Percentiles rank a stretch among this genome's conserved stretches.
These are phyloP conservation scores for Prenolepis imparis DNA, from an alignment of 2,888 invertebrate species.

Conservation along the genomic window DNA sequence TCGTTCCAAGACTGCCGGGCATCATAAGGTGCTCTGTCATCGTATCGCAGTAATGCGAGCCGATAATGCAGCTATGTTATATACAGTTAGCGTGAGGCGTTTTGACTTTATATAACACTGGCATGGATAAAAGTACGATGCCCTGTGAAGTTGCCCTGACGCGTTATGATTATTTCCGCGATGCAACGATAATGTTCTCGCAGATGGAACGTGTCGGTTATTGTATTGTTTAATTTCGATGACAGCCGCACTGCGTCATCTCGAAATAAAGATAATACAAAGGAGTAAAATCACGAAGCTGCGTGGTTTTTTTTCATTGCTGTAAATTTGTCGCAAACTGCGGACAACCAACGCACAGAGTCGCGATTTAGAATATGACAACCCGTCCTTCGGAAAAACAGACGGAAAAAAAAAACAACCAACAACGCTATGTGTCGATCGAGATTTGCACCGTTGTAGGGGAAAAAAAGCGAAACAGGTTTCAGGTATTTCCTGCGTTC, in stretches of 20 bases:
- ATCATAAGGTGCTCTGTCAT: constrained; percentile 47
- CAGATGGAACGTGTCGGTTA: neutral
- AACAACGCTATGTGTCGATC: constrained; percentile 6
- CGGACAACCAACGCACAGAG: neutral
- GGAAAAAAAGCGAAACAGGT: constrained; percentile 33
- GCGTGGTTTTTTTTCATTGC: neutral
- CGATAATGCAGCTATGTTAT: constrained; percentile 55
- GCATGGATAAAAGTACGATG: constrained; percentile 30
- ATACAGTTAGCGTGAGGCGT: constrained; percentile 41
- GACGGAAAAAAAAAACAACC: no score
- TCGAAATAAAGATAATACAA: neutral
- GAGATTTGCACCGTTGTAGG: neutral
- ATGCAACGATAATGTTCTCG: constrained; percentile 36
- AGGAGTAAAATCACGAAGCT: neutral
- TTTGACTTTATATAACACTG: constrained; percentile 39
- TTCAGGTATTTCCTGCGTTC: constrained; percentile 32
- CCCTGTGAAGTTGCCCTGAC: neutral
- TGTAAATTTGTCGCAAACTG: neutral
- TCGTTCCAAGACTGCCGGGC: constrained; percentile 24
- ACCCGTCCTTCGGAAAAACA: neutral
- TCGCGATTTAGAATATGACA: neutral
- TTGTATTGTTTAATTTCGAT: constrained; percentile 34
- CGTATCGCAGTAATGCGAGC: constrained; percentile 37
- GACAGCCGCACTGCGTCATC: neutral
- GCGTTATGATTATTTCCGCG: constrained; percentile 46